A percentile compares a stretch with the other conserved stretches of the same genome.
phyloP scores from a whole-genome alignment of 2,797 vertebrate genomes.

The Podarcis lilfordi region DNA sequence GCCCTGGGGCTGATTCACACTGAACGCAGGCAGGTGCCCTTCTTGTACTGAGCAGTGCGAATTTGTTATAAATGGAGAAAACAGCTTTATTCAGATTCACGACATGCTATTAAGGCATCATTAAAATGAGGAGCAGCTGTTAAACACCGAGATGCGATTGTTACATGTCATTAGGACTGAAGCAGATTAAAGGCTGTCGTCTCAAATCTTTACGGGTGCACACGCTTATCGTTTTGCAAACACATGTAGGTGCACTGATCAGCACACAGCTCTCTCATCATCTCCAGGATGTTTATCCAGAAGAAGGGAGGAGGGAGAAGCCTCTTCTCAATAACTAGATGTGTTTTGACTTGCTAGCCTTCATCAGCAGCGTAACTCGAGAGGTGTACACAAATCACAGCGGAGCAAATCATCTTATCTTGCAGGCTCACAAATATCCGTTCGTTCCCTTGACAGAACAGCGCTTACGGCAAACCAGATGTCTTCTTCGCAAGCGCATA shows the following conservation, averaged over 20 bases:
- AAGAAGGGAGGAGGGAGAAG: neutral
- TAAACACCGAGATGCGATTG: neutral
- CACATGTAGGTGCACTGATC: neutral
- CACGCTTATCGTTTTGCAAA: neutral
- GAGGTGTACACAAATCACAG: neutral
- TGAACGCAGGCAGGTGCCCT: neutral
- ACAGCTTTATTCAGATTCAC: neutral
- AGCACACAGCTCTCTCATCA: neutral
- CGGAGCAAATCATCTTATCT: neutral
- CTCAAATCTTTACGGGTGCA: neutral
- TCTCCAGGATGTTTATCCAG: neutral
- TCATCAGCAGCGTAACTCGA: neutral
- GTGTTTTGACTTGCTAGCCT: slow-evolving; percentile 1
- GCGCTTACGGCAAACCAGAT: neutral
- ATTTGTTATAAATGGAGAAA: neutral
- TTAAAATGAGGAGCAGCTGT: neutral
- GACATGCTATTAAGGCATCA: neutral
- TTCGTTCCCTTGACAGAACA: neutral
- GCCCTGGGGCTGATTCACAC: neutral
- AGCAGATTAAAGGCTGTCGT: neutral
- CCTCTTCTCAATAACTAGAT: neutral
- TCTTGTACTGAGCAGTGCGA: neutral
- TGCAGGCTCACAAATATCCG: neutral
- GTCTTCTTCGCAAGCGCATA: neutral
- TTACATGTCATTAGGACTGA: neutral